Percentiles rank a stretch among this genome's conserved stretches.
phyloP scores from a whole-genome alignment of 1,140 invertebrate genomes.

The Rhyacophila brunnea region DNA sequence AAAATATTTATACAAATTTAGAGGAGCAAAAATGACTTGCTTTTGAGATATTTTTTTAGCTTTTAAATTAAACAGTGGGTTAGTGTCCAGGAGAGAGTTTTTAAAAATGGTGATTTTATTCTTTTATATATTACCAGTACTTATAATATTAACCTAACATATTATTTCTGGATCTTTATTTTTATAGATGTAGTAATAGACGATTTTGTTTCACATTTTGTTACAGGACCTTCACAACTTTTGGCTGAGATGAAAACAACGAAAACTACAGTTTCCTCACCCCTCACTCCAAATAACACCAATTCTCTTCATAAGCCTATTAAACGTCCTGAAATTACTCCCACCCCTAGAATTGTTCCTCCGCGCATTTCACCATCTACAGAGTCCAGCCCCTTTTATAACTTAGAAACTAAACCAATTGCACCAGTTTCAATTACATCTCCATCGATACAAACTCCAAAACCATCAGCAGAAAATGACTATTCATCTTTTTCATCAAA shows the following conservation, averaged over 20 bases:
- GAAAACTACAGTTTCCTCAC: constrained; percentile 1
- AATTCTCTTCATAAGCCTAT: constrained; percentile 5
- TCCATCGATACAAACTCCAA: constrained; percentile 34
- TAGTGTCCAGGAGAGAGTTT: too few relatives aligned
- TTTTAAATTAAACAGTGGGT: too few relatives aligned
- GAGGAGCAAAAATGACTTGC: too few relatives aligned
- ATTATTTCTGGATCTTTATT: too few relatives aligned
- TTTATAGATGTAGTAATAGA: too few relatives aligned
- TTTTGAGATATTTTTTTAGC: too few relatives aligned
- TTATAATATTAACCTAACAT: too few relatives aligned
- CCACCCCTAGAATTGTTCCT: constrained; percentile 37
- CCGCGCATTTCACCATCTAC: constrained; percentile 32
- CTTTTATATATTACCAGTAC: too few relatives aligned
- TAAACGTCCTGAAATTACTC: constrained; percentile 42
- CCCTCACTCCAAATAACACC: neutral
- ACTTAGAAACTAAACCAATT: neutral
- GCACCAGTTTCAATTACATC: constrained; percentile 3
- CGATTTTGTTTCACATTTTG: too few relatives aligned
- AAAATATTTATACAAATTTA: too few relatives aligned
- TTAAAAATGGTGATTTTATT: too few relatives aligned
- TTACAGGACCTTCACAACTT: constrained; percentile 52
- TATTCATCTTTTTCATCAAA: constrained; percentile 39
- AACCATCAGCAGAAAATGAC: neutral
- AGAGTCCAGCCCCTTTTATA: constrained; percentile 6
- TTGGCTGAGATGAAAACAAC: constrained; percentile 43